Conservation (phyloP, 2,888 invertebrate species). For the Antitype chi region DNA sequence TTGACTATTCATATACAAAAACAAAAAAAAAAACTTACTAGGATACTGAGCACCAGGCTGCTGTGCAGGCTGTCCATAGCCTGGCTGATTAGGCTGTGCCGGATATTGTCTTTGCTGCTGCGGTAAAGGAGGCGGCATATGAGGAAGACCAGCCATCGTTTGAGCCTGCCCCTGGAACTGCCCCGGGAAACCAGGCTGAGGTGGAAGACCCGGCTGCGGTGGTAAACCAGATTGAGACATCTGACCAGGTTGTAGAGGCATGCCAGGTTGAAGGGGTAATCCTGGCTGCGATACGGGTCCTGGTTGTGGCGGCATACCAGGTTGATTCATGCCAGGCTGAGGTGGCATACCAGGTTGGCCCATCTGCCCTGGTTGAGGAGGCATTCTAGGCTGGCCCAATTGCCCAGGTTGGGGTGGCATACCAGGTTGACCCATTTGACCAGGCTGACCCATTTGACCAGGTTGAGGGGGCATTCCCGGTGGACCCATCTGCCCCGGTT, state of each 20-base stretch:
- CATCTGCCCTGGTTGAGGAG: slow-evolving; percentile 51
- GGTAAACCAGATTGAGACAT: slow-evolving; percentile 60
- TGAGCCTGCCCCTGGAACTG: slow-evolving; percentile 71
- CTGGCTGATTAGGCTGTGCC: slow-evolving; percentile 74
- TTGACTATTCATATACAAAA: neutral
- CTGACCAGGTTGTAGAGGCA: slow-evolving; percentile 68
- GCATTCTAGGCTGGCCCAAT: slow-evolving; percentile 49
- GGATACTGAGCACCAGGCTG: slow-evolving; percentile 74
- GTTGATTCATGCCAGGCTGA: slow-evolving; percentile 48
- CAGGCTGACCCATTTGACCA: slow-evolving; percentile 46
- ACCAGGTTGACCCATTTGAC: slow-evolving; percentile 50
- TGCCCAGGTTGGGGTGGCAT: slow-evolving; percentile 48
- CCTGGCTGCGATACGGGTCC: slow-evolving; percentile 52
- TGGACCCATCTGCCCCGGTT: slow-evolving; percentile 47
- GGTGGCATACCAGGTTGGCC: slow-evolving; percentile 43
- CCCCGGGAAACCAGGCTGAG: slow-evolving; percentile 60
- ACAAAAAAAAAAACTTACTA: slow-evolving; percentile 63
- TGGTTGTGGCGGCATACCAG: slow-evolving; percentile 42
- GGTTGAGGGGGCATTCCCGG: slow-evolving; percentile 43
- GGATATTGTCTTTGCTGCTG: slow-evolving; percentile 81
- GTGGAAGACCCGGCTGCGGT: slow-evolving; percentile 54
- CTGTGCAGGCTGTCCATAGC: slow-evolving; percentile 73
- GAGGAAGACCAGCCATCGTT: slow-evolving; percentile 74
- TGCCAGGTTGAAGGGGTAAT: slow-evolving; percentile 62
- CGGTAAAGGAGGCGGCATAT: slow-evolving; percentile 87